Evolutionary conservation across 2,797 vertebrate species (phyloP).

Genomic region (Anguilla pacifica): DNA sequence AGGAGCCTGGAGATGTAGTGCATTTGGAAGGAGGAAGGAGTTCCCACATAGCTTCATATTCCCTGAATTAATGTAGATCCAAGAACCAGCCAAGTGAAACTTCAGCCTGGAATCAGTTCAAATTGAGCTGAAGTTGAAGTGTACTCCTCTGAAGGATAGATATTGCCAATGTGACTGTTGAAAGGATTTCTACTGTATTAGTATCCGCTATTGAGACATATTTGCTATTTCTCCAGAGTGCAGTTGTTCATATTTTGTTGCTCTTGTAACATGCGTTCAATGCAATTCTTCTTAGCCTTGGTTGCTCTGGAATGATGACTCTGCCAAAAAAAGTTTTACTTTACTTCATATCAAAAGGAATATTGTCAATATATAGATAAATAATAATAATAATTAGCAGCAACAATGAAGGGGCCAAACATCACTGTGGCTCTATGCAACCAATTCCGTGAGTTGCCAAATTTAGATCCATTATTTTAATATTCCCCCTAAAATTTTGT

Average conservation of each 20-base stretch:
- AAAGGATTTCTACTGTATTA: background rate
- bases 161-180: background rate
- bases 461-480: no score
- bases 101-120: background rate
- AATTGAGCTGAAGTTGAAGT: background rate
- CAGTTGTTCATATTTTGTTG: background rate
- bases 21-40: background rate
- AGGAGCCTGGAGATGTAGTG: background rate
- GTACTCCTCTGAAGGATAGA: background rate
- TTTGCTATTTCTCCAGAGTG: background rate
- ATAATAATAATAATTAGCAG: no score
- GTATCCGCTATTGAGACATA: background rate
- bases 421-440: no score
- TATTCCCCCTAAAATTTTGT: no score
- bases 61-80: background rate
- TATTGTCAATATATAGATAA: background rate
- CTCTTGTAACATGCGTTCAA: background rate
- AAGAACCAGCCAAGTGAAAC: background rate
- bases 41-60: background rate
- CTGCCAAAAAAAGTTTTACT: background rate
- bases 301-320: background rate
- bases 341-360: background rate
- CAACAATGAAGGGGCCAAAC: no score
- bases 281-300: background rate
- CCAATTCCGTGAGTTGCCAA: no score